Evolutionary conservation across 2,888 invertebrate genomes (phyloP).

Genomic region (Neoaliturus tenellus): DNA sequence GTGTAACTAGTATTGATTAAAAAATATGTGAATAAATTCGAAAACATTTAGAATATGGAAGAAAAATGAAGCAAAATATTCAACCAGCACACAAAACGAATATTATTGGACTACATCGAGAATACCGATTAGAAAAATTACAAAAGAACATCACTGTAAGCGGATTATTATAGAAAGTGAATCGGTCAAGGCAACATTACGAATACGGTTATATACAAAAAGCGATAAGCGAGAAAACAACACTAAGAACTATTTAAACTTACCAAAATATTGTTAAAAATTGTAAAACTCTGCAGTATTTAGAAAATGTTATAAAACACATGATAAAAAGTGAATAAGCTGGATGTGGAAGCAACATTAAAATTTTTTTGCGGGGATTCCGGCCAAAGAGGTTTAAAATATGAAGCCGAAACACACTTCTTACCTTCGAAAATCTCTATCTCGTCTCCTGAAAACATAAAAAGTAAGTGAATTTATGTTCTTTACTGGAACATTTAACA

Average conservation of each 20-base stretch:
- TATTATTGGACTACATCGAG: conserved; percentile 46
- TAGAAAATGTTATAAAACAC: conserved; percentile 27
- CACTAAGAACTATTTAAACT: conserved; percentile 49
- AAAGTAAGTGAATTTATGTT: conserved; percentile 29
- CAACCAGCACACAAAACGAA: conserved; percentile 37
- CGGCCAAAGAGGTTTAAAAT: conserved; percentile 48
- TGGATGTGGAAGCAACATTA: conserved; percentile 17
- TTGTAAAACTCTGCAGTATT: conserved; percentile 24
- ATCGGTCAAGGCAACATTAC: conserved; percentile 41
- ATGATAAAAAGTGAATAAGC: conserved; percentile 45
- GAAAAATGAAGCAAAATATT: conserved; percentile 32
- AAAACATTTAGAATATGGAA: conserved; percentile 25
- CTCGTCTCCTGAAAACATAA: conserved; percentile 52
- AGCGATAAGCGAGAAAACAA: conserved; percentile 51
- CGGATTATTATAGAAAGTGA: conserved; percentile 37
- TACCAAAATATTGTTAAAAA: conserved; percentile 38
- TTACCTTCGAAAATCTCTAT: conserved; percentile 52
- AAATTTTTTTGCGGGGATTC: conserved; percentile 41
- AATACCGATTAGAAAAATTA: conserved; percentile 20
- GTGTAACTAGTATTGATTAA: conserved; percentile 6
- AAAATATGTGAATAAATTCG: conserved; percentile 37
- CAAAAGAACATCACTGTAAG: conserved; percentile 21
- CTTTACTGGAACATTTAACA: too few species aligned
- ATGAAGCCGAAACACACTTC: conserved; percentile 48
- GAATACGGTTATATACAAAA: conserved; percentile 45